Conservation (phyloP, 1,140 invertebrate genomes). For the Probaryconus sp. region DNA sequence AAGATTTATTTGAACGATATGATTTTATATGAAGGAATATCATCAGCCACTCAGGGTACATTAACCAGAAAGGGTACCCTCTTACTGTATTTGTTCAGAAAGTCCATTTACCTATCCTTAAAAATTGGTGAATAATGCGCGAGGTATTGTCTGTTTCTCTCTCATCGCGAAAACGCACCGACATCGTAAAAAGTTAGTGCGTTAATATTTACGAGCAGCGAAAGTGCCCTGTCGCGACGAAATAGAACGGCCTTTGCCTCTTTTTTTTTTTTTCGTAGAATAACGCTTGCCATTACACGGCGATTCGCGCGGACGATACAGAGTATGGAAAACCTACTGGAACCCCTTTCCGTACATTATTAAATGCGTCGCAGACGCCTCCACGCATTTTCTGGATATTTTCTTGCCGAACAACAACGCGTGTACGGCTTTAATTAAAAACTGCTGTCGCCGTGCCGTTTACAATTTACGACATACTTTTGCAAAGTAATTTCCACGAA, state of each 20-base stretch:
- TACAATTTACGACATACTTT: constrained; percentile 47
- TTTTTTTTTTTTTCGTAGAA: constrained; percentile 30
- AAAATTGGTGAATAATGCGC: constrained; percentile 36
- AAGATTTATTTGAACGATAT: too few relatives aligned
- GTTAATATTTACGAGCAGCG: constrained; percentile 64
- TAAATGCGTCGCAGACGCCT: constrained; percentile 44
- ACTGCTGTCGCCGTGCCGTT: constrained; percentile 36
- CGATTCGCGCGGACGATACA: constrained; percentile 29
- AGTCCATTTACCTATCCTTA: constrained; percentile 1
- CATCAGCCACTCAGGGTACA: too few relatives aligned
- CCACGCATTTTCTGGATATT: constrained; percentile 57
- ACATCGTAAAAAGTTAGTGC: constrained; percentile 56
- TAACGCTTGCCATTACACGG: constrained; percentile 34
- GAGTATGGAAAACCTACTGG: constrained; percentile 37
- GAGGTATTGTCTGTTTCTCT: constrained; percentile 13
- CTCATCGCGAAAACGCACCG: constrained; percentile 48
- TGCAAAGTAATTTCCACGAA: constrained; percentile 36
- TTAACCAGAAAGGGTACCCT: neutral
- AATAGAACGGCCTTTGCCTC: constrained; percentile 36
- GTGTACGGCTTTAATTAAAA: constrained; percentile 61
- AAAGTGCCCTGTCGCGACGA: constrained; percentile 58
- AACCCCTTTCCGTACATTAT: constrained; percentile 51
- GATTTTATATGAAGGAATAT: too few relatives aligned
- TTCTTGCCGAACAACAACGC: constrained; percentile 49
- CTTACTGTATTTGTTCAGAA: neutral